Conservation (phyloP, 2,797 vertebrate genomes). For the Limnodromus scolopaceus region DNA sequence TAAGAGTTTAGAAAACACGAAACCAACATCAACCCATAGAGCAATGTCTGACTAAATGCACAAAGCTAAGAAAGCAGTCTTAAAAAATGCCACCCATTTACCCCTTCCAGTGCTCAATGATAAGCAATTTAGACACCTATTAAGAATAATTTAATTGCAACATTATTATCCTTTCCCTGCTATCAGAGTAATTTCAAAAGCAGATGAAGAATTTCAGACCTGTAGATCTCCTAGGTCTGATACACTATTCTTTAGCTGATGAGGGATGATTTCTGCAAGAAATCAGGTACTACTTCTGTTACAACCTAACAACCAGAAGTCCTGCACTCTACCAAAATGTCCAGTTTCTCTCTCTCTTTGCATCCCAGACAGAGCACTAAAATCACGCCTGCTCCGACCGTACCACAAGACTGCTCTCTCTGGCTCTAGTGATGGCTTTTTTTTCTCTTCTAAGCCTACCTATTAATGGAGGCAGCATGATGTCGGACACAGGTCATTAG, state of each 20-base stretch:
- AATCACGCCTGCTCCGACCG: accelerated
- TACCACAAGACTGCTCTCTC: not conserved
- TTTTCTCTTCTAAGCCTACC: not conserved
- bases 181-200: not conserved
- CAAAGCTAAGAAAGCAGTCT: not conserved
- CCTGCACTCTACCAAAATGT: not conserved
- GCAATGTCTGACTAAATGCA: not conserved
- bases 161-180: not conserved
- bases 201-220: not conserved
- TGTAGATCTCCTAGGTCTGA: not conserved
- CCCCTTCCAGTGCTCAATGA: not conserved
- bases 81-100: not conserved
- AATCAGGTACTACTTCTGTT: not conserved
- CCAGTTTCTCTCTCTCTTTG: not conserved
- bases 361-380: not conserved
- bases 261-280: not conserved
- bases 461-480: not conserved
- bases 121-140: not conserved
- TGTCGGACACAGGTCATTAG: not conserved
- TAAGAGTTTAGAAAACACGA: not conserved
- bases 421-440: not conserved
- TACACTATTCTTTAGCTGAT: not conserved
- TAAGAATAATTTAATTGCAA: not conserved
- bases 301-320: not conserved
- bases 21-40: not conserved